Conservation (phyloP, 2,888 invertebrate genomes). For the Bombylius discolor region DNA sequence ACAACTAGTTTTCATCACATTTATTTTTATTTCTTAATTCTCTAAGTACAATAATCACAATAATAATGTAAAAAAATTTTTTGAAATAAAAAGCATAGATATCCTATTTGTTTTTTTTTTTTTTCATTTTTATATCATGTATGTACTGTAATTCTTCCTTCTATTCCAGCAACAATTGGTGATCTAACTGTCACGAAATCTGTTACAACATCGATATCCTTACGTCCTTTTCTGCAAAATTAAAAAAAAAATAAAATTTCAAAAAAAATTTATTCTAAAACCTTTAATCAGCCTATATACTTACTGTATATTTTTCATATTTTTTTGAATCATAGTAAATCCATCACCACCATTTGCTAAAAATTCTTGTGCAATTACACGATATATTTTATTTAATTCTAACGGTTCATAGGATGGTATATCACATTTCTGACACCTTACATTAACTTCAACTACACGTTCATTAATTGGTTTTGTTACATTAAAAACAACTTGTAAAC, state of each 20-base stretch:
- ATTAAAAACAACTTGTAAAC: constrained; percentile 42
- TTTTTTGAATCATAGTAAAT: constrained; percentile 38
- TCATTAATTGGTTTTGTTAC: constrained; percentile 43
- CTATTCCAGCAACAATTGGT: constrained; percentile 19
- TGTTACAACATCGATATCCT: constrained; percentile 25
- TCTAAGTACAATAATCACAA: too few species aligned
- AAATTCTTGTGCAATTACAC: constrained; percentile 47
- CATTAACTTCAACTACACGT: constrained; percentile 43
- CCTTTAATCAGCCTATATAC: constrained; percentile 7
- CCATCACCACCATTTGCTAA: constrained; percentile 59
- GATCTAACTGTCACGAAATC: constrained; percentile 20
- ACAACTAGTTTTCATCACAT: too few species aligned
- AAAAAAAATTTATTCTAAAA: background rate
- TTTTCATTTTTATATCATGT: too few species aligned
- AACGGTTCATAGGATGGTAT: constrained; percentile 51
- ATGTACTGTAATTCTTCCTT: constrained; percentile 19
- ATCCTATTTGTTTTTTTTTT: too few species aligned
- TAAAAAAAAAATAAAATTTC: background rate
- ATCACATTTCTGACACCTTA: constrained; percentile 50
- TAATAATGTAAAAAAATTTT: too few species aligned
- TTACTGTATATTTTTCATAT: constrained; percentile 28
- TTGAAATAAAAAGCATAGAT: too few species aligned
- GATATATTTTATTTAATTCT: constrained; percentile 43
- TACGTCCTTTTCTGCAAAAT: constrained; percentile 20
- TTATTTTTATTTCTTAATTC: too few species aligned